Evolutionary conservation across 2,113 vertebrate species (phyloP), one percentile per base, ranked within the genome.

Genomic region (Zosterops hypoxanthus): DNA sequence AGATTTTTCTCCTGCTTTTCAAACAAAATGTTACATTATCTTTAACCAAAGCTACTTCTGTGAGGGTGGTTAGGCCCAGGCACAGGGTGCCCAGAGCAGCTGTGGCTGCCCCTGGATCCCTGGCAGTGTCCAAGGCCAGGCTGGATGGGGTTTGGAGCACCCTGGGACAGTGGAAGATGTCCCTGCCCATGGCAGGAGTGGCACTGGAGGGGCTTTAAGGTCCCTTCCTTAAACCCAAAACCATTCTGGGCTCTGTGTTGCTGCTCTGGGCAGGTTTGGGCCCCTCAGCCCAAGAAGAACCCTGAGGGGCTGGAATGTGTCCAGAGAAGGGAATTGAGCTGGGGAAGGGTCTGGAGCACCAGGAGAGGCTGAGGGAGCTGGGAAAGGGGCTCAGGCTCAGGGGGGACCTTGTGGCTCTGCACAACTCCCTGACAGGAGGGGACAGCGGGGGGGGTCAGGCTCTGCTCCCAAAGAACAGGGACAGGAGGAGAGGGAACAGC

Each of bases 191-290:
- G 70, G 61, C 60, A 66, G 42, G 34, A 24, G 12, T 41, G 60
- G 19, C 0, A 39, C 1, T 1, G 29, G 42, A 6, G 49, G 57
- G 3, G 33, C 0, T 64, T 47, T 64, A 0, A 47, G 11, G n/a
- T 39, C 28, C 55, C 14, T 36, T 3, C 49, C 34, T 39, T 39
- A 39, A 12, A 19, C 13, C 12, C 36, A 68, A 31, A 31, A 42
- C 11, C 20, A 18, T 0, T 14, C 26, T 86, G 72, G 61, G 21
- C 22, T 23, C 36, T 44, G 6, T 50, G 70, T 31, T 31, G 24
- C 70, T 47, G 7, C 28, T 53, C 18, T 22, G 49, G 10, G 42
- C 41, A 90, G 63, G 8, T 61, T 15, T 52, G 73, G 46, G 53
- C 1, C 25, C 36, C 46, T 33, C 83, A 52, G 0, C 3, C 5